A percentile compares a stretch with the other conserved stretches of the same genome.
Conservation (phyloP, 1,140 invertebrate species). For the Lordiphosa clarofinis region DNA sequence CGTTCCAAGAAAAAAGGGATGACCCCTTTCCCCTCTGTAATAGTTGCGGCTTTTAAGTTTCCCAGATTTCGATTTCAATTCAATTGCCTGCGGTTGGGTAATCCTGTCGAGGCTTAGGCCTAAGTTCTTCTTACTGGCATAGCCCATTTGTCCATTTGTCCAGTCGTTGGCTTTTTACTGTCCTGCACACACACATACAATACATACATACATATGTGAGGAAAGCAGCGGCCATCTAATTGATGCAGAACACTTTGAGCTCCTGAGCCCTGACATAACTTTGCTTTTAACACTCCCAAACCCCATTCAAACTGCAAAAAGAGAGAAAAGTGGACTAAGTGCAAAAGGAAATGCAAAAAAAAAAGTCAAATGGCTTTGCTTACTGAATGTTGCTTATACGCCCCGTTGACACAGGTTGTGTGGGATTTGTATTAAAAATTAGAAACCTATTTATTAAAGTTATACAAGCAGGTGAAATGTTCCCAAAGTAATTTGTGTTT, state of each 20-base stretch:
- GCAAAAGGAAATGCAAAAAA: background rate
- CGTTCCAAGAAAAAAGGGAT: too few relatives aligned
- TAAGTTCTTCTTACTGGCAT: constrained; percentile 13
- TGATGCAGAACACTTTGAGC: constrained; percentile 38
- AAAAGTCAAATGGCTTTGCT: constrained; percentile 3
- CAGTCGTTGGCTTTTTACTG: constrained; percentile 42
- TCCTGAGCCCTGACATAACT: constrained; percentile 28
- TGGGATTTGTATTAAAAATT: too few relatives aligned
- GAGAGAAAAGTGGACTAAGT: too few relatives aligned
- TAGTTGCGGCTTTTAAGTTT: constrained; percentile 18
- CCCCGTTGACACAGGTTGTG: too few relatives aligned
- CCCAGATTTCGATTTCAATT: constrained; percentile 34
- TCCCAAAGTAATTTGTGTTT: too few relatives aligned
- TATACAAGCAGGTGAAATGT: too few relatives aligned
- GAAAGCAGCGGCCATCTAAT: constrained; percentile 17
- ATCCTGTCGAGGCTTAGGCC: constrained; percentile 33
- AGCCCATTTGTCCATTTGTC: background rate
- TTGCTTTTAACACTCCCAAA: constrained; percentile 29
- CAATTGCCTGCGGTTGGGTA: constrained; percentile 25
- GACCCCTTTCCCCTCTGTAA: too few relatives aligned
- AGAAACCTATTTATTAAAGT: too few relatives aligned
- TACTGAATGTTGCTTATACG: too few relatives aligned
- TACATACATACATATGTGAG: constrained; percentile 20
- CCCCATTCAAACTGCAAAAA: background rate
- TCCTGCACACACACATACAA: background rate